Evolutionary conservation across 2,113 vertebrate genomes (phyloP), one percentile per base, ranked within the genome.

Genomic region (Helogale parvula): DNA sequence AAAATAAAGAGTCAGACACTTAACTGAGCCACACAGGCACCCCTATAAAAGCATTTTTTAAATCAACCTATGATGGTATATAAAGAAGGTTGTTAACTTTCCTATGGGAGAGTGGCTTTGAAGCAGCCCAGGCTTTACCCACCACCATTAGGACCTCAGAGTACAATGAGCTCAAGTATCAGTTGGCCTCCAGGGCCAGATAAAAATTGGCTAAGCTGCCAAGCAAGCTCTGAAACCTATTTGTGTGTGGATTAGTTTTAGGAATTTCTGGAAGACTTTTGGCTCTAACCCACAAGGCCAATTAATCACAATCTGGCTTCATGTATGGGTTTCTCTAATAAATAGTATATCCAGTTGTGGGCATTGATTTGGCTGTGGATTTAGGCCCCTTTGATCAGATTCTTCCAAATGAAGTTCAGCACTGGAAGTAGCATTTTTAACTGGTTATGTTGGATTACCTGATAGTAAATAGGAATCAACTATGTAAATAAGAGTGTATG

Each of bases 251-350:
- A 45, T 60, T 33, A 27, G 15, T 71, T 69, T 35, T 31, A 72
- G n/a, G 57, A 85, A 3, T 96, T 57, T 81, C 68, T 52, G 57
- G 25, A 79, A 71, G 80, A 90, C 10, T 93, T 96, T 90, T n/a
- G 54, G 41, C 12, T 38, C 7, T 83, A 60, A 68, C 23, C 68
- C 38, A 79, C 50, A n/a, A 96, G 74, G 65, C n/a, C 35, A 66
- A 47, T 45, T 94, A 93, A 95, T 15, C n/a, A 77, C 94, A 60
- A 9, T 81, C 38, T 9, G 29, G 65, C 33, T 90, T 93, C 16
- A 52, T n/a, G 5, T 19, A 57, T 45, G 35, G 31, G 54, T 21
- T 52, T 93, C 29, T 94, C 77, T 77, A 25, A 15, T 38, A 45
- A 31, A 82, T 35, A 94, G 66, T 72, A 65, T 60, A 52, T 38